Conservation (phyloP, 2,888 invertebrate species). For the Diploptera punctata region DNA sequence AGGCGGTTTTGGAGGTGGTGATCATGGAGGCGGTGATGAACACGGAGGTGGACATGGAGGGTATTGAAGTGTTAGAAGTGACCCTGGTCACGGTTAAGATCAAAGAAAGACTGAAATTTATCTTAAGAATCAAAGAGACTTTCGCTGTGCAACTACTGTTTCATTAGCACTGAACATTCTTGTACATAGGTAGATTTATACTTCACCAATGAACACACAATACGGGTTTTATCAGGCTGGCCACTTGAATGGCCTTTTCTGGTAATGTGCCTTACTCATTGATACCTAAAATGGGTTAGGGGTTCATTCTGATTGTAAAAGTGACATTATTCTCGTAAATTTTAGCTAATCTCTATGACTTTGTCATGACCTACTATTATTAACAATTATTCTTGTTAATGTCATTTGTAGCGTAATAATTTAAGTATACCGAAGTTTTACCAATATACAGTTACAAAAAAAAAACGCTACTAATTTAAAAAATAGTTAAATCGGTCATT, state of each 20-base stretch:
- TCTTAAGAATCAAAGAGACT: constrained; percentile 3
- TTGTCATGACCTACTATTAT: too few species aligned
- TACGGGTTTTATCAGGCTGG: background rate
- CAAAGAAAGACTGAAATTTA: background rate
- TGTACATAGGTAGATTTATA: background rate
- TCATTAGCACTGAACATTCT: background rate
- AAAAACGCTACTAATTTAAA: too few species aligned
- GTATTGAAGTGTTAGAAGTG: constrained; percentile 56
- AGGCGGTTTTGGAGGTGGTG: constrained; percentile 27
- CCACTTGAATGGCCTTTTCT: background rate
- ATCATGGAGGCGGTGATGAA: constrained; percentile 53
- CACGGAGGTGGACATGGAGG: constrained; percentile 44
- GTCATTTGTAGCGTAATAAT: too few species aligned
- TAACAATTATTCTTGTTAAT: too few species aligned
- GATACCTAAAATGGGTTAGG: too few species aligned
- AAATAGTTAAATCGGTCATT: too few species aligned
- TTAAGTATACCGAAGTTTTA: too few species aligned
- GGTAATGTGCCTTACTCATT: too few species aligned
- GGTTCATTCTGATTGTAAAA: too few species aligned
- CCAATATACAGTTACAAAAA: too few species aligned
- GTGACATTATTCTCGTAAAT: too few species aligned
- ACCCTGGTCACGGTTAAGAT: constrained; percentile 46
- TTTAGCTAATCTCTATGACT: too few species aligned
- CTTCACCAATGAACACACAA: background rate
- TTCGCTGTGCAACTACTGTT: background rate